Conservation (phyloP, 2,113 vertebrate genomes). For the Varanus salvator region DNA sequence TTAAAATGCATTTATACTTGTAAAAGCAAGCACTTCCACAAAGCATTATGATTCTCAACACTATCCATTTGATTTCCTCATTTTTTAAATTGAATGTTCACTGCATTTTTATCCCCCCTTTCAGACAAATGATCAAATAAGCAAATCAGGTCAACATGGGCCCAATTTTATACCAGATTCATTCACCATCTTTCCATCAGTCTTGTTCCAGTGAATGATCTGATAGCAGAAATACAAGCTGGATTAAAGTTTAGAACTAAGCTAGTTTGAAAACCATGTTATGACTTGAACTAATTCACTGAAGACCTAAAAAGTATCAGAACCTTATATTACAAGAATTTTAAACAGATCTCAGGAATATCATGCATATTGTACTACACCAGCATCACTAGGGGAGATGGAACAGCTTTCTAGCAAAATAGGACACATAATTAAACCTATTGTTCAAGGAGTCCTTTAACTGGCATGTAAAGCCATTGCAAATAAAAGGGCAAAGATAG, state of each 20-base stretch:
- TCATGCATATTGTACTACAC: not conserved
- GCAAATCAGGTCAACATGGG: not conserved
- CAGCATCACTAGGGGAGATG: not conserved
- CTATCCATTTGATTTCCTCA: not conserved
- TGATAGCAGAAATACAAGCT: not conserved
- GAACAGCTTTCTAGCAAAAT: too few species aligned
- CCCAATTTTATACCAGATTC: not conserved
- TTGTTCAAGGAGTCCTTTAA: too few species aligned
- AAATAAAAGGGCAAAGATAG: too few species aligned
- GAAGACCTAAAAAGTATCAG: not conserved
- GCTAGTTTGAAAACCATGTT: not conserved
- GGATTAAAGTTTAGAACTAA: not conserved
- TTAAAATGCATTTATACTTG: not conserved
- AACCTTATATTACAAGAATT: not conserved
- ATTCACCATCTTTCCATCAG: not conserved
- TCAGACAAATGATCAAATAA: not conserved
- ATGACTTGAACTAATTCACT: not conserved
- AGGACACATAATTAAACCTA: too few species aligned
- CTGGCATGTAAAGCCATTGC: too few species aligned
- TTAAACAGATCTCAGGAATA: not conserved
- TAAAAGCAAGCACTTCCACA: not conserved
- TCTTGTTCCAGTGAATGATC: not conserved
- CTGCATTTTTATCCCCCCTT: too few species aligned
- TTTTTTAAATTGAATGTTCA: too few species aligned
- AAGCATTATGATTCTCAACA: not conserved